These are phyloP conservation scores for Lasioglossum lativentre DNA, from an alignment of 2,888 invertebrate species.

Conservation along the genomic window DNA sequence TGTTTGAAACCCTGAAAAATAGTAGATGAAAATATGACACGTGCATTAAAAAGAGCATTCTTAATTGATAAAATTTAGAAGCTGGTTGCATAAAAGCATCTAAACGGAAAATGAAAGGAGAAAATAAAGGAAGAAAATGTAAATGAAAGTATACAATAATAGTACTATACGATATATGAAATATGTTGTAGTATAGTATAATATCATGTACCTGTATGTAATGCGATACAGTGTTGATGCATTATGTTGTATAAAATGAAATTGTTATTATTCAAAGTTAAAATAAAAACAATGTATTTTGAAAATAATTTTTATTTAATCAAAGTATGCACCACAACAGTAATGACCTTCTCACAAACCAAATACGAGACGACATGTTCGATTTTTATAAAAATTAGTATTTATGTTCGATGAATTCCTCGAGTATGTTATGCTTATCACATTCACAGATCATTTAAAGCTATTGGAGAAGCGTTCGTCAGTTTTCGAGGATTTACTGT, in stretches of 20 bases:
- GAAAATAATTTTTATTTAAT: not conserved
- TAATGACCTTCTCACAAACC: not conserved
- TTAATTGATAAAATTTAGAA: not conserved
- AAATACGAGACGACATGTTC: not conserved
- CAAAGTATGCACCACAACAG: not conserved
- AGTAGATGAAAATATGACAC: not conserved
- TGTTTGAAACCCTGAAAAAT: not conserved
- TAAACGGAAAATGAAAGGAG: not conserved
- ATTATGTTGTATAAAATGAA: no score
- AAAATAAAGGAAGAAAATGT: not conserved
- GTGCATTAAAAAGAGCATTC: slow-evolving; percentile 1
- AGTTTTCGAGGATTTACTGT: no score
- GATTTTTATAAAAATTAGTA: not conserved
- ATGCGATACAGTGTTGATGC: not conserved
- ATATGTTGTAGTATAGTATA: not conserved
- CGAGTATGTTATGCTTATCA: no score
- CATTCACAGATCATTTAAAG: no score
- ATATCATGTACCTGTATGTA: not conserved
- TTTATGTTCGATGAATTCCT: no score
- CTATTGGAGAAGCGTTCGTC: no score
- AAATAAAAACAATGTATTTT: not conserved
- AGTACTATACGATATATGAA: not conserved
- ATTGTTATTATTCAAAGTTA: not conserved
- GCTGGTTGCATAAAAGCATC: not conserved
- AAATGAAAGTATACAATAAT: not conserved